A percentile compares a stretch with the other conserved stretches of the same genome.
These are phyloP conservation scores for Novumbra hubbsi DNA, from an alignment of 2,797 vertebrate genomes.

Conservation along the genomic window DNA sequence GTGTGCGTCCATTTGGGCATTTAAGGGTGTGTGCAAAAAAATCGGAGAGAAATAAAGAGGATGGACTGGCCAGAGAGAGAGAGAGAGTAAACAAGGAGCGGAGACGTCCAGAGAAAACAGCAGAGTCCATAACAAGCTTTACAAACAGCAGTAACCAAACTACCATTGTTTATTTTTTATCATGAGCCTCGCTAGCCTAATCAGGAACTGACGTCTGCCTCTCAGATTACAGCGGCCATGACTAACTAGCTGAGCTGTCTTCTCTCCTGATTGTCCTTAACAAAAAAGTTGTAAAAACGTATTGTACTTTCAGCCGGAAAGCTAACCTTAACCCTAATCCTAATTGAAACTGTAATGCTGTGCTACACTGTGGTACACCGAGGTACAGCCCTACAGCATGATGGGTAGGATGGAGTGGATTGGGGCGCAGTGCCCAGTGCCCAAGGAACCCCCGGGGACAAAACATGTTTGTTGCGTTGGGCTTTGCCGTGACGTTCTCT, in stretches of 20 bases:
- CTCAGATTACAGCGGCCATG: not conserved
- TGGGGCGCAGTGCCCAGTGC: not conserved
- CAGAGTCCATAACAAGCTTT: not conserved
- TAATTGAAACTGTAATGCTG: not conserved
- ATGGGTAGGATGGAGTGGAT: not conserved
- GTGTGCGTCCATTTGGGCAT: slow-evolving; percentile 14
- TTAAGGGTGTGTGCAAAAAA: not conserved
- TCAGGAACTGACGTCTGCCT: not conserved
- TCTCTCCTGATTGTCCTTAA: not conserved
- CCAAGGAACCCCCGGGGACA: not conserved
- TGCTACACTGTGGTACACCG: not conserved
- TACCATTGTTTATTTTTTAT: not conserved
- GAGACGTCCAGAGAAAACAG: not conserved
- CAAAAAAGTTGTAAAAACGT: not conserved
- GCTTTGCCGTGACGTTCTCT: slow-evolving; percentile 33
- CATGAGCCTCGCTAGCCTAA: not conserved
- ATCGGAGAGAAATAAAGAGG: slow-evolving; percentile 17
- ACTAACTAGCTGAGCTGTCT: not conserved
- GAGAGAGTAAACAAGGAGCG: not conserved
- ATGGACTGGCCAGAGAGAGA: slow-evolving; percentile 25
- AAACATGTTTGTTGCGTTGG: not conserved
- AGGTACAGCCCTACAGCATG: not conserved
- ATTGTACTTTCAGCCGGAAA: no score
- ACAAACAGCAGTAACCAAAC: not conserved
- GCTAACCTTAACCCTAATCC: not conserved